Evolutionary conservation across 2,888 invertebrate species (phyloP).

Genomic region (Ormyrus labotus): DNA sequence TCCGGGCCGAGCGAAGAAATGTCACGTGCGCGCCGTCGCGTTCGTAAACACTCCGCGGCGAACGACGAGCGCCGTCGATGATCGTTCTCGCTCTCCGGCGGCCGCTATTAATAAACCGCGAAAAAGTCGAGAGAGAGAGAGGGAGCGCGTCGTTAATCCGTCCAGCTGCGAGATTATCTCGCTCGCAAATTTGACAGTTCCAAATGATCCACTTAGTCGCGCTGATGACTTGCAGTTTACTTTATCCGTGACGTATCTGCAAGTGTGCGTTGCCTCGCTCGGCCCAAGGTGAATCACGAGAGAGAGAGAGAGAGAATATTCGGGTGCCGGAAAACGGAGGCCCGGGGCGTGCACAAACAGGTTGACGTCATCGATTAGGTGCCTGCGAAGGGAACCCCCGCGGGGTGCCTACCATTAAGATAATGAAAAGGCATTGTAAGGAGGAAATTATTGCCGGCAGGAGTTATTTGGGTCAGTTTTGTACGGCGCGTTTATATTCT

Average conservation of each 20-base stretch:
- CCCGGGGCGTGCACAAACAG: background rate
- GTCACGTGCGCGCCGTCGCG: slow-evolving; percentile 4
- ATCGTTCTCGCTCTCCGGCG: background rate
- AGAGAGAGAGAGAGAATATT: no score
- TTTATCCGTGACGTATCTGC: slow-evolving; percentile 6
- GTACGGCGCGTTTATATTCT: no score
- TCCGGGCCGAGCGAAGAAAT: slow-evolving; percentile 14
- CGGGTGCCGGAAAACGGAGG: background rate
- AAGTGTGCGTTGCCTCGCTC: no score
- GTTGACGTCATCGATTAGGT: no score
- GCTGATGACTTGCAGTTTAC: slow-evolving; percentile 26
- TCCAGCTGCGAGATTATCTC: background rate
- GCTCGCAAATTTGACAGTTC: slow-evolving; percentile 18
- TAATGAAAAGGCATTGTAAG: no score
- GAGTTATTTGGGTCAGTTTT: no score
- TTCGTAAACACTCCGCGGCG: slow-evolving; percentile 28
- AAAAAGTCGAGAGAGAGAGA: slow-evolving; percentile 7
- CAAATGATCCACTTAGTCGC: slow-evolving; percentile 25
- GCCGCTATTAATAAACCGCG: background rate
- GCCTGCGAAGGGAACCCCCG: no score
- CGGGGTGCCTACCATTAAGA: no score
- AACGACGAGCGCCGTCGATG: slow-evolving; percentile 18
- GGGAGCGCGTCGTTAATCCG: background rate
- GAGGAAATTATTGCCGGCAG: no score
- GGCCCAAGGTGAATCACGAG: no score